Percentiles rank a stretch among this genome's conserved stretches.
phyloP scores from a whole-genome alignment of 2,113 vertebrate genomes.

The Capreolus pygargus region DNA sequence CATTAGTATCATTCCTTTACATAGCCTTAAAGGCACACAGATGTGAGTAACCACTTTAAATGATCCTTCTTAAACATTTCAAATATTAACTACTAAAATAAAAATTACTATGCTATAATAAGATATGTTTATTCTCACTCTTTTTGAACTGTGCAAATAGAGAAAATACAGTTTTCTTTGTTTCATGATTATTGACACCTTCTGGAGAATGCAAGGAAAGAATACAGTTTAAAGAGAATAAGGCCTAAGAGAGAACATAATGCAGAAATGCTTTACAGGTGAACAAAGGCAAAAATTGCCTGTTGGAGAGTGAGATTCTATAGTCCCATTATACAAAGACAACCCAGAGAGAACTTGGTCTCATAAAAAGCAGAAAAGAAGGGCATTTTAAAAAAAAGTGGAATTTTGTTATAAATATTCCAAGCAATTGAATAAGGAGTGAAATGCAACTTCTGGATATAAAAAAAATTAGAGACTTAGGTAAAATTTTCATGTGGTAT shows the following conservation, averaged over 20 bases:
- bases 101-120: background rate
- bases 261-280: background rate
- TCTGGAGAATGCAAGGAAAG: background rate
- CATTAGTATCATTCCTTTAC: background rate
- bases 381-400: background rate
- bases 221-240: background rate
- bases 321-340: background rate
- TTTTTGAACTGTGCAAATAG: background rate
- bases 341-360: background rate
- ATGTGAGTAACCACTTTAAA: background rate
- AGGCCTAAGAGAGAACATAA: background rate
- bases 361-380: background rate
- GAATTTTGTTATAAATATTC: background rate
- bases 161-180: background rate
- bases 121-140: background rate
- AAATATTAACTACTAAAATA: background rate
- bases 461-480: background rate
- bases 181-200: background rate
- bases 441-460: background rate
- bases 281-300: background rate
- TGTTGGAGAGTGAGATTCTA: rapidly evolving
- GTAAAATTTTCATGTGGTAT: background rate
- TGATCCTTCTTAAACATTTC: background rate
- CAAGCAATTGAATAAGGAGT: background rate
- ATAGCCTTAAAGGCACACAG: background rate